Base-by-base conservation (phyloP, 2,888 invertebrate species). In the Drosophila limbata region DNA sequence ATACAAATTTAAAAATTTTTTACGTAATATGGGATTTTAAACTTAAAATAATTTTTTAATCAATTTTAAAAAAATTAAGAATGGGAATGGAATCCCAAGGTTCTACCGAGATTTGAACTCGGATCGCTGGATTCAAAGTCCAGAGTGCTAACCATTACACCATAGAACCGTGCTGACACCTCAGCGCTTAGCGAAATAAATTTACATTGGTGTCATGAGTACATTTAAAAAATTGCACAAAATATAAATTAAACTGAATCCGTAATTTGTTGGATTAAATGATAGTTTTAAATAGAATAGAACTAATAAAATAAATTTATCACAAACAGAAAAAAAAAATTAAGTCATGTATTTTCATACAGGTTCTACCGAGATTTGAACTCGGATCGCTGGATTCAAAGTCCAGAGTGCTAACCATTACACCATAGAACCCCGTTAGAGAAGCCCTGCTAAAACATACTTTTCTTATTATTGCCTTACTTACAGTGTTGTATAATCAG, bases 361-460 rank as follows among this genome's bases (percentile, higher is more conserved):
- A 92, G 92, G 92, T 92, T 92, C 92, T 91, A 92, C 92, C 92
- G 92, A 92, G 92, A 92, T 92, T 92, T 92, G 92, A 92, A 92
- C 92, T 92, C 92, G 92, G 92, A 92, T 92, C 91, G 92, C 92
- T 92, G 92, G 92, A 91, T 91, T 91, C 91, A 91, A 91, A 91
- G 91, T 91, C 91, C 91, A 91, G 90, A 91, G 91, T 91, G 91
- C 92, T 92, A 91, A 91, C 91, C 91, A 91, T 92, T 92, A 92
- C 91, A 92, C 92, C 92, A 92, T 91, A 91, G 91, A 91, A 91
- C 91, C 91, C 28, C 15, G 55, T 21, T 75, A 57, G 0, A 0
- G 11, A 1, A 3, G 0, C 1, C 0, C 1, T 53, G 85, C 83
- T 42, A 78, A 85, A 85, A 69, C 69, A 70, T 70, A 63, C 2